Conservation (phyloP, 1,140 invertebrate species). For the Diabrotica undecimpunctata region DNA sequence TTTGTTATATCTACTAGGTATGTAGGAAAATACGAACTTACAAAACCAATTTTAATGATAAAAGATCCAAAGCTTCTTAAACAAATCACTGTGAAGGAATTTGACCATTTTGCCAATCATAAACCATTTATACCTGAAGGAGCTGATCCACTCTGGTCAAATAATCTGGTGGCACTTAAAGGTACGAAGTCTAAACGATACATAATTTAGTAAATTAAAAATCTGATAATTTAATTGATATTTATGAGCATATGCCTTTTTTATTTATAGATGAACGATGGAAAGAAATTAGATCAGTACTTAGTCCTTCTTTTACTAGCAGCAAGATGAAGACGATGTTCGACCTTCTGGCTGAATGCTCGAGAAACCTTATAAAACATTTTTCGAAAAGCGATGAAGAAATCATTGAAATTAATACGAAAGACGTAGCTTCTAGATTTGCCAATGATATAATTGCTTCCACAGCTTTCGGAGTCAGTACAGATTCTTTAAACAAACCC, state of each 20-base stretch:
- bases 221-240: too few species aligned
- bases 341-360: slow-evolving; percentile 34
- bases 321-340: slow-evolving; percentile 45
- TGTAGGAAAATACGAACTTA: slow-evolving; percentile 48
- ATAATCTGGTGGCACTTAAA: slow-evolving; percentile 52
- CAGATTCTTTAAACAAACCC: slow-evolving; percentile 38
- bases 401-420: slow-evolving; percentile 33
- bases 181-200: slow-evolving; percentile 36
- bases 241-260: too few species aligned
- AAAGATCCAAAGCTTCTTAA: slow-evolving; percentile 51
- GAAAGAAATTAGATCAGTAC: slow-evolving; percentile 41
- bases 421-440: slow-evolving; percentile 40
- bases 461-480: slow-evolving; percentile 42
- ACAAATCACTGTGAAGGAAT: slow-evolving; percentile 52
- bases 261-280: slow-evolving; percentile 41
- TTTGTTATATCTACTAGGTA: slow-evolving; percentile 36
- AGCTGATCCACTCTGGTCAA: slow-evolving; percentile 52
- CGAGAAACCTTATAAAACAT: slow-evolving; percentile 36
- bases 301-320: slow-evolving; percentile 46
- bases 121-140: slow-evolving; percentile 47
- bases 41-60: slow-evolving; percentile 45
- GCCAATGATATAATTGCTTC: slow-evolving; percentile 45
- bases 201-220: too few species aligned
- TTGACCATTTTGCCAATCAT: slow-evolving; percentile 51
- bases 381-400: slow-evolving; percentile 29